phyloP scores from a whole-genome alignment of 2,113 vertebrate species.

The Heterotis niloticus region DNA sequence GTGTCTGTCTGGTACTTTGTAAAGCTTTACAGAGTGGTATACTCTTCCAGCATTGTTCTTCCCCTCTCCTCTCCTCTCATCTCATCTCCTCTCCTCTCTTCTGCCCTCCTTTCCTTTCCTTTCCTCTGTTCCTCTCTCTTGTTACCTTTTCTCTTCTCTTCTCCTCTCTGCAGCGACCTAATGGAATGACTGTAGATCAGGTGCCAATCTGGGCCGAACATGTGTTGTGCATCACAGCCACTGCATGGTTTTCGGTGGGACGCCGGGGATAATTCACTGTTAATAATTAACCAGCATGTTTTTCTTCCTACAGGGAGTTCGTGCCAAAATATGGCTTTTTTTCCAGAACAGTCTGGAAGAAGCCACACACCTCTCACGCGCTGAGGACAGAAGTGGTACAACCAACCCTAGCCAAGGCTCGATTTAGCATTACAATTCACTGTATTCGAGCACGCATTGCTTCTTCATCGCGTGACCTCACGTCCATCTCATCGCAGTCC shows the following conservation, averaged over 20 bases:
- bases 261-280: constrained; percentile 37
- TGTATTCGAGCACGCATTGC: background rate
- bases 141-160: too few species aligned
- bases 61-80: too few species aligned
- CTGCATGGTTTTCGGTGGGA: constrained; percentile 30
- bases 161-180: background rate
- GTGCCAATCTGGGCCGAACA: constrained; percentile 25
- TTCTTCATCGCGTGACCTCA: too few species aligned
- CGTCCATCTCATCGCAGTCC: too few species aligned
- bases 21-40: background rate
- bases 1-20: constrained; percentile 9
- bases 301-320: constrained; percentile 27
- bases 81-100: too few species aligned
- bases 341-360: constrained; percentile 13
- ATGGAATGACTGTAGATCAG: constrained; percentile 23
- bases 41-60: too few species aligned
- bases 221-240: constrained; percentile 29
- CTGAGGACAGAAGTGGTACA: constrained; percentile 16
- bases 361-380: background rate
- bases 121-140: too few species aligned
- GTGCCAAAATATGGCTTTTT: constrained; percentile 13
- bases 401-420: constrained; percentile 1
- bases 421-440: background rate
- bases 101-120: too few species aligned
- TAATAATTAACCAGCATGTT: constrained; percentile 33